Evolutionary conservation across 2,113 vertebrate species (phyloP).

Genomic region (Sceloporus tristichus): DNA sequence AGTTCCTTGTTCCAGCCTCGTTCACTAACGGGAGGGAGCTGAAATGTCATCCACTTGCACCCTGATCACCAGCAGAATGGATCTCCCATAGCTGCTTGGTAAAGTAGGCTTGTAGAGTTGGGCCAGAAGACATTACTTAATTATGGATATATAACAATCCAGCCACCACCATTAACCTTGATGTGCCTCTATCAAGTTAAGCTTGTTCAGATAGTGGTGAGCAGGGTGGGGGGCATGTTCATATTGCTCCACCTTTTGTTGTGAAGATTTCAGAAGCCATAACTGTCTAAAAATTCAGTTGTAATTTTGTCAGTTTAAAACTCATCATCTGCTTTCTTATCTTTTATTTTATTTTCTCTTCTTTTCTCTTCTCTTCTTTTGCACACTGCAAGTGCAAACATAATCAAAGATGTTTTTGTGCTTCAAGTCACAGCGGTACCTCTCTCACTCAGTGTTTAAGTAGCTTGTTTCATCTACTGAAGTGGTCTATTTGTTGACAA

Average conservation of each 20-base stretch:
- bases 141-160: too few relatives aligned
- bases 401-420: constrained; percentile 17
- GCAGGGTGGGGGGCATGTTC: fast-evolving
- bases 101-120: too few relatives aligned
- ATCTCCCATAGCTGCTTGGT: too few relatives aligned
- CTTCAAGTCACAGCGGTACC: constrained; percentile 43
- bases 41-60: too few relatives aligned
- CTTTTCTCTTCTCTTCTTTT: background rate
- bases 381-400: background rate
- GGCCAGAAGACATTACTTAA: too few relatives aligned
- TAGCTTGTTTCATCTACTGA: constrained; percentile 11
- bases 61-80: too few relatives aligned
- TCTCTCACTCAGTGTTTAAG: constrained; percentile 5
- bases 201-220: constrained; percentile 11
- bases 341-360: background rate
- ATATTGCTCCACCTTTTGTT: fast-evolving
- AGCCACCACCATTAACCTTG: too few relatives aligned
- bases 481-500: background rate
- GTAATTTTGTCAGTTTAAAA: constrained; percentile 35
- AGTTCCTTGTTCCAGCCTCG: too few relatives aligned
- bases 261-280: background rate
- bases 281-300: background rate
- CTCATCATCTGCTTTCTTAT: constrained; percentile 4
- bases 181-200: background rate
- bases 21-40: too few relatives aligned